Conservation (phyloP, 2,113 vertebrate genomes). For the Rallus limicola region DNA sequence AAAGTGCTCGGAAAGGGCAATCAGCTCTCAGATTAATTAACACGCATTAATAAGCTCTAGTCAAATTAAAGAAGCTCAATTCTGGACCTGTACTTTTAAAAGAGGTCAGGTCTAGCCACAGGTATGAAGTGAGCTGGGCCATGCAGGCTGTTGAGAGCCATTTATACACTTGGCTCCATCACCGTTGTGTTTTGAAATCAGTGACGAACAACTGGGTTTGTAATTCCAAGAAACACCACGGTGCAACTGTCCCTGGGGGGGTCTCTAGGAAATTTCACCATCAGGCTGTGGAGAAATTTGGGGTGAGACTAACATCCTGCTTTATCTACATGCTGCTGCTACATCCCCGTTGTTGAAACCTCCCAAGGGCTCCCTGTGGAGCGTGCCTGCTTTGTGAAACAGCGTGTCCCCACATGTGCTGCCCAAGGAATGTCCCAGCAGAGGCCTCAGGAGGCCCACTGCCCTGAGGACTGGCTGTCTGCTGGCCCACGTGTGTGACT, state of each 20-base stretch:
- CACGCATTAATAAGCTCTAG: background rate
- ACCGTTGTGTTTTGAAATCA: background rate
- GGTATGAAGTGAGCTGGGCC: fast-evolving
- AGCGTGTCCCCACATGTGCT: background rate
- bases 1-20: background rate
- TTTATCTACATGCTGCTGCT: background rate
- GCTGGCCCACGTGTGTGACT: fast-evolving
- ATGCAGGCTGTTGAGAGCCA: background rate
- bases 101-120: background rate
- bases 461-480: background rate
- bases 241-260: background rate
- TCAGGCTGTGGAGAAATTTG: background rate
- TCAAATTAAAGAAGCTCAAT: background rate
- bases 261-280: background rate
- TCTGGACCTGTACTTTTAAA: background rate
- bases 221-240: background rate
- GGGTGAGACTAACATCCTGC: background rate
- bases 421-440: background rate
- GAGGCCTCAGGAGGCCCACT: background rate
- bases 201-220: background rate
- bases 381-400: fast-evolving
- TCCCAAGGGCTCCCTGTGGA: background rate
- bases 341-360: background rate
- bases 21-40: background rate
- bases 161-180: background rate